Percentiles rank a stretch among this genome's conserved stretches.
Conservation (phyloP, 23 tunicate genomes). For the Styela plicata region DNA sequence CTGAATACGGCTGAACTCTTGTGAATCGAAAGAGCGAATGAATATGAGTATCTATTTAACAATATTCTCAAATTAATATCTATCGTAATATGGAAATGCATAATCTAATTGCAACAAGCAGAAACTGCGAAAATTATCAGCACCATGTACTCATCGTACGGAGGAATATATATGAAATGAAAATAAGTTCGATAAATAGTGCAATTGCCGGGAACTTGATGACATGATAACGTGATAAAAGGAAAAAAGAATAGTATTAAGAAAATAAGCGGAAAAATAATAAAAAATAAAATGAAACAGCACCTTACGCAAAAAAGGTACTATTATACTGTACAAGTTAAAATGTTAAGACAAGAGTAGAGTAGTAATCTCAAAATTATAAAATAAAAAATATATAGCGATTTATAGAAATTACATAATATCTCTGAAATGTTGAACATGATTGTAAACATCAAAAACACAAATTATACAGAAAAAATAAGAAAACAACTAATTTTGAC, state of each 20-base stretch:
- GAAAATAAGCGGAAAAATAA: background rate
- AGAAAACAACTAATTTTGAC: too few species aligned
- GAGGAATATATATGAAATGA: constrained; percentile 3
- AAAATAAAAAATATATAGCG: background rate
- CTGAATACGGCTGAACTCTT: too few species aligned
- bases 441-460: background rate
- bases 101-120: background rate
- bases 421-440: background rate
- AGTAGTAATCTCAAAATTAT: background rate
- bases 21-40: too few species aligned
- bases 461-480: too few species aligned
- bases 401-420: background rate
- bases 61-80: too few species aligned
- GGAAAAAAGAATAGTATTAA: too few species aligned
- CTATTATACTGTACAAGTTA: background rate
- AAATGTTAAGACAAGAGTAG: background rate
- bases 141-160: background rate
- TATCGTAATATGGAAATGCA: too few species aligned
- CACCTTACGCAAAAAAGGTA: constrained; percentile 5
- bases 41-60: too few species aligned
- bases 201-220: constrained; percentile 18
- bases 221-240: too few species aligned
- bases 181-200: constrained; percentile 4
- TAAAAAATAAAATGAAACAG: background rate
- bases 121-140: background rate